A percentile compares a stretch with the other conserved stretches of the same genome.
Evolutionary conservation across 2,888 invertebrate species (phyloP).

Genomic region (Isoperla grammatica): DNA sequence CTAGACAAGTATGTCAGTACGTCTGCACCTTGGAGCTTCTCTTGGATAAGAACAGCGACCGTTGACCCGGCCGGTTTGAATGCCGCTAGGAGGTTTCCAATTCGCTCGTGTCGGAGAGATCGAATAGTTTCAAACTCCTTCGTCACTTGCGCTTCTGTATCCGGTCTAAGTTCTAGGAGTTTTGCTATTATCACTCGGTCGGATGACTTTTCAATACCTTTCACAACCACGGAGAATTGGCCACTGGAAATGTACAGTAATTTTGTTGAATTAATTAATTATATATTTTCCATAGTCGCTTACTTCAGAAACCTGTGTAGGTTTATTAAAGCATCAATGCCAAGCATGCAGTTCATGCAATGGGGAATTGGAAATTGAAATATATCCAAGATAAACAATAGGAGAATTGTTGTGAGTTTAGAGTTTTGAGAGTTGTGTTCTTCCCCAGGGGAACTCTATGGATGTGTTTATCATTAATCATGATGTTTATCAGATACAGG

Average conservation of each 20-base stretch:
- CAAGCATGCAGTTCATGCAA: not conserved
- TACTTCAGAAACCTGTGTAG: too few species aligned
- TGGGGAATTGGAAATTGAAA: too few species aligned
- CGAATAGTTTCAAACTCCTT: constrained; percentile 80
- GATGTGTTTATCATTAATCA: too few species aligned
- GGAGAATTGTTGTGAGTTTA: too few species aligned
- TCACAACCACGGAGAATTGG: constrained; percentile 78
- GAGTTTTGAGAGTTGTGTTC: too few species aligned
- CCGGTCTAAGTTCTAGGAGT: constrained; percentile 62
- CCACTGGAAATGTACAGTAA: constrained; percentile 51
- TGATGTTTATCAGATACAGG: too few species aligned
- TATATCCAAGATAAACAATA: too few species aligned
- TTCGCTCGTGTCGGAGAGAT: constrained; percentile 80
- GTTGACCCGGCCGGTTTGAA: constrained; percentile 59
- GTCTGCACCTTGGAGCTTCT: constrained; percentile 87
- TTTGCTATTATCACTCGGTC: constrained; percentile 80
- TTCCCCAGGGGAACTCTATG: too few species aligned
- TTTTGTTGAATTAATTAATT: too few species aligned
- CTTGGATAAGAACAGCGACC: constrained; percentile 66
- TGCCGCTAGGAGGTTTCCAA: constrained; percentile 68
- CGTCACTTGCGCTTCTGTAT: constrained; percentile 60
- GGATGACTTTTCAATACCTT: constrained; percentile 67
- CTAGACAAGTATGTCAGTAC: constrained; percentile 83
- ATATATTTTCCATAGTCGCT: too few species aligned
- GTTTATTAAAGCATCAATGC: too few species aligned